Percentiles rank a stretch among this genome's conserved stretches.
These are phyloP conservation scores for Cynocephalus volans DNA, from an alignment of 2,113 vertebrate genomes.

Conservation along the genomic window DNA sequence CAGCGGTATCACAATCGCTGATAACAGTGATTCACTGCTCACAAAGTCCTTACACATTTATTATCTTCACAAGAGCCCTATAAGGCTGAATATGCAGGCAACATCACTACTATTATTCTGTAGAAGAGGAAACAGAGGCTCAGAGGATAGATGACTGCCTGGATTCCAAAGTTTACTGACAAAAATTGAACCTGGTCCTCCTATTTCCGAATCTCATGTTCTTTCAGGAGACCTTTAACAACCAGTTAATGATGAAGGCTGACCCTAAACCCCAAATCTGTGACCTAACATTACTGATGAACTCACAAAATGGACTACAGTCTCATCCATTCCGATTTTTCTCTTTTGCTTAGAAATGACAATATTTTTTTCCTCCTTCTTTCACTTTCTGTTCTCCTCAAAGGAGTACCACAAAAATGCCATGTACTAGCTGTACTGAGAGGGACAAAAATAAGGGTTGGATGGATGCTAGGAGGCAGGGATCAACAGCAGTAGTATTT, in stretches of 20 bases:
- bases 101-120: background rate
- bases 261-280: slow-evolving; percentile 15
- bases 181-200: background rate
- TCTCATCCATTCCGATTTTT: slow-evolving; percentile 61
- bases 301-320: background rate
- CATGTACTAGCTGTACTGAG: slow-evolving; percentile 21
- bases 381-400: slow-evolving; percentile 66
- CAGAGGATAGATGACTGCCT: background rate
- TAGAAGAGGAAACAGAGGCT: slow-evolving; percentile 39
- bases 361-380: slow-evolving; percentile 26
- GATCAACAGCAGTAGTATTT: background rate
- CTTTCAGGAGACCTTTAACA: background rate
- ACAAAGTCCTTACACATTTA: background rate
- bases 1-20: no score
- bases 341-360: slow-evolving; percentile 40
- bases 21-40: background rate
- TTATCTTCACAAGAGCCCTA: background rate
- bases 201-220: background rate
- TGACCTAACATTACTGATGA: slow-evolving; percentile 36
- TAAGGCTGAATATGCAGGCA: background rate
- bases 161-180: background rate
- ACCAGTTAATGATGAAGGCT: slow-evolving; percentile 46
- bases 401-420: slow-evolving; percentile 51
- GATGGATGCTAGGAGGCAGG: background rate
- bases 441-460: slow-evolving; percentile 53